Evolutionary conservation across 2,113 vertebrate species (phyloP).

Genomic region (Fulmarus glacialis): DNA sequence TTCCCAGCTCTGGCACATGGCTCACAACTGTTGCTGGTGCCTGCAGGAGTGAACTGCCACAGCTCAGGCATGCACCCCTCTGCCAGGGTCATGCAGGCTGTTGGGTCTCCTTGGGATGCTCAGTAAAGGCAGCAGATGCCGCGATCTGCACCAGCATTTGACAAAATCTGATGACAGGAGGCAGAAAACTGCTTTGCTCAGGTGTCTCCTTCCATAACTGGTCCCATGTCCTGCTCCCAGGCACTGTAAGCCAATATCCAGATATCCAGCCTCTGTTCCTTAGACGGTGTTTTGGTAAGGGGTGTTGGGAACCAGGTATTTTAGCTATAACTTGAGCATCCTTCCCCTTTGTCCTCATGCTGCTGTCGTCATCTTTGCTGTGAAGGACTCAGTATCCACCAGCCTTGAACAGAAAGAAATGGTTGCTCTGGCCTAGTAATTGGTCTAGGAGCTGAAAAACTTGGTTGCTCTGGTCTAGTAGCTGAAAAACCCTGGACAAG

Average conservation of each 20-base stretch:
- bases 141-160: not conserved
- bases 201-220: not conserved
- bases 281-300: not conserved
- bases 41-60: not conserved
- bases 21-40: not conserved
- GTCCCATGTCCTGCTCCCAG: not conserved
- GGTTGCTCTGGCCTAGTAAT: not conserved
- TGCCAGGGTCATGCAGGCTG: not conserved
- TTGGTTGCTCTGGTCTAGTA: not conserved
- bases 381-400: not conserved
- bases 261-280: not conserved
- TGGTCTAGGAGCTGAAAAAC: not conserved
- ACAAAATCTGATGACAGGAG: not conserved
- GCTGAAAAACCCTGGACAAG: not conserved
- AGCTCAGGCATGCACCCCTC: not conserved
- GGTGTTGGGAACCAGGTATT: not conserved
- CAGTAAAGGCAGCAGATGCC: not conserved
- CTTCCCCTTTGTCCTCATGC: fast-evolving
- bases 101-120: not conserved
- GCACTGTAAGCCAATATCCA: not conserved
- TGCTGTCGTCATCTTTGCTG: not conserved
- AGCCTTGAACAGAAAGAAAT: not conserved
- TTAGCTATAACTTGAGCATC: not conserved
- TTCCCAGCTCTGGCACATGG: not conserved
- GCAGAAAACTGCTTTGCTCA: not conserved